Base-by-base conservation (phyloP, 2,797 vertebrate genomes). In the Acomys russatus region DNA sequence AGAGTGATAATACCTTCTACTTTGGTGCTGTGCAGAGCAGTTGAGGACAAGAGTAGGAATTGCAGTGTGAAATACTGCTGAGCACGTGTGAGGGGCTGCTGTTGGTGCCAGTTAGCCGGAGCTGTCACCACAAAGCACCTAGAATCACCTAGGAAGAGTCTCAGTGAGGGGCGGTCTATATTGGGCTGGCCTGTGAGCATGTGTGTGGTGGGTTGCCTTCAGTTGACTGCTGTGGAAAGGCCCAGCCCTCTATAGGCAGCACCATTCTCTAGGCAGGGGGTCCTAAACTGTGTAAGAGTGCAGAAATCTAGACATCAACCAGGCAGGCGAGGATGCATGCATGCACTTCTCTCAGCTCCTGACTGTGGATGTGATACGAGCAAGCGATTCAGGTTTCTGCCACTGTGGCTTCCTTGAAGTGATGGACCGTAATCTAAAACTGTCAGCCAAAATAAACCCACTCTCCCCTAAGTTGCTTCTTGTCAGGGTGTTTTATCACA, bases 191-290 rank as follows among this genome's bases (percentile, higher is more conserved):
- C 23, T 88, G 15, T 20, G n/a, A 44, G n/a, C 54, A 4, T 30
- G 68, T 73, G n/a, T 73, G 6, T 38, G n/a, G 68, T 23, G 15
- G 1, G 15, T 12, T 38, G 23, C 38, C 23, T 74, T 59, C 35
- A 88, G 54, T 10, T 59, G 85, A 88, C 38, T 18, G 54, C 30
- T 59, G 23, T 18, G 49, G 49, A 51, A 59, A 56, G 85, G 59
- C 9, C n/a, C n/a, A 38, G 54, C 6, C 15, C 6, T 0, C 54
- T 0, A 0, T 38, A n/a, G n/a, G 70, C 3, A 6, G 54, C 3
- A 11, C n/a, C 85, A 59, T 30, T 17, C 14, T 15, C 83, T 70
- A 85, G 6, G 11, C 30, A 54, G 44, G 33, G 54, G 51, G 22
- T 71, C 85, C 68, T 59, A 11, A 59, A 11, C n/a, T 38, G 54